These are phyloP conservation scores for Ruditapes philippinarum DNA, from an alignment of 1,140 invertebrate species.

Conservation along the genomic window DNA sequence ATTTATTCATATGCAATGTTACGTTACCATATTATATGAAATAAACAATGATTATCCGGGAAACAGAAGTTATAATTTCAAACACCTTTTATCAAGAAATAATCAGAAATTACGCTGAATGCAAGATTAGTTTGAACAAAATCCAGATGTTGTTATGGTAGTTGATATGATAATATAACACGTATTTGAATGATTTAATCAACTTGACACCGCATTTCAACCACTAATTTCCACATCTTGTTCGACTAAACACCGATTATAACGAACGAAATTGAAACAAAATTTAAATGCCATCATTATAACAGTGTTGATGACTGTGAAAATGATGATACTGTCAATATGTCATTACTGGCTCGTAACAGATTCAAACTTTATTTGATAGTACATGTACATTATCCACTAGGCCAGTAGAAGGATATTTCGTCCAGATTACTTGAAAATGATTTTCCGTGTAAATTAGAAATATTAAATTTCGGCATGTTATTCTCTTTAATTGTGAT, in stretches of 20 bases:
- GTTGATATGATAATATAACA: slow-evolving; percentile 14
- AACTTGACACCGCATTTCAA: background rate
- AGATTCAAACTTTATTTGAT: no score
- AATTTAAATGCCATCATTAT: background rate
- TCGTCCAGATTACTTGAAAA: no score
- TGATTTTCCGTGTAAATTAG: no score
- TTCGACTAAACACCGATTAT: background rate
- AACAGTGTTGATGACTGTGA: background rate
- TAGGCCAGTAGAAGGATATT: no score
- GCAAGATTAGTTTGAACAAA: background rate
- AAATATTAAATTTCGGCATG: no score
- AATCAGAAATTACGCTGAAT: background rate
- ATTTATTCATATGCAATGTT: no score
- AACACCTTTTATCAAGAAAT: background rate
- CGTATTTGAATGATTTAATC: slow-evolving; percentile 10
- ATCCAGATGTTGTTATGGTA: background rate
- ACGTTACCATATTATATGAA: no score
- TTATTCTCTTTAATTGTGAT: no score
- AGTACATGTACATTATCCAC: no score
- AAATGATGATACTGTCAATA: background rate
- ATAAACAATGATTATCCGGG: background rate
- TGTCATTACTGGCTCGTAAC: slow-evolving; percentile 2
- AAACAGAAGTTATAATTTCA: background rate
- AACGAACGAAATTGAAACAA: background rate
- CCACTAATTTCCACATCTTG: background rate